Evolutionary conservation across 2,113 vertebrate species (phyloP), one percentile per base, ranked within the genome.

Genomic region (Cyanistes caeruleus): DNA sequence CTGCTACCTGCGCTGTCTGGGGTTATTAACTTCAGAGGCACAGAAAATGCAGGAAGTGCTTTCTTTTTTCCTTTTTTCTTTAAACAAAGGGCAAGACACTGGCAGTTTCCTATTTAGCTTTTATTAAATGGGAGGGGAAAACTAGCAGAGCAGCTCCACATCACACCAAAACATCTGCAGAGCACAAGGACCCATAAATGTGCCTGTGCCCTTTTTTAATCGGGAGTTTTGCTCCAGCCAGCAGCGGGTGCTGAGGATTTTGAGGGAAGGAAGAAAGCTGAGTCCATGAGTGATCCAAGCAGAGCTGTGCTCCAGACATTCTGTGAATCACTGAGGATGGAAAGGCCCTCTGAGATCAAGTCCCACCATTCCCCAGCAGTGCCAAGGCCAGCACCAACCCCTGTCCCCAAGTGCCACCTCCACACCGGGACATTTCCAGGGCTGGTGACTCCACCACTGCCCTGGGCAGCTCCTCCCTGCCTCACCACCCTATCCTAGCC

Each of bases 11-110:
- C 0, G 0, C 89, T 72, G 79, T 17, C 89, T 90, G 68, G 35
- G 48, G 27, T 75, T 82, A 94, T 89, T 93, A 89, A 95, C 93
- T 87, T 89, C 87, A 95, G 87, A 95, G 91, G 65, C 67, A 94
- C 49, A 76, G 65, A 84, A 94, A 60, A 86, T 31, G 58, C 72
- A 95, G 96, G 88, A 95, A 91, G 91, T 59, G 60, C 3, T 28
- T 78, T 67, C 62, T 49, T 63, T 43, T 31, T 7, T 5, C 12
- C 2, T 11, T 43, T 52, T 87, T 56, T 28, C 27, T 77, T 76
- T 41, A 55, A 94, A 94, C 27, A 69, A 90, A 90, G 53, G 65
- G 59, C 69, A 83, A 92, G 79, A 74, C 41, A 62, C 13, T 55
- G 83, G 68, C 79, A 70, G 92, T 84, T 92, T 90, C 80, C 59